Conservation (phyloP, 2,888 invertebrate genomes). For the Tenthredo mesomela region DNA sequence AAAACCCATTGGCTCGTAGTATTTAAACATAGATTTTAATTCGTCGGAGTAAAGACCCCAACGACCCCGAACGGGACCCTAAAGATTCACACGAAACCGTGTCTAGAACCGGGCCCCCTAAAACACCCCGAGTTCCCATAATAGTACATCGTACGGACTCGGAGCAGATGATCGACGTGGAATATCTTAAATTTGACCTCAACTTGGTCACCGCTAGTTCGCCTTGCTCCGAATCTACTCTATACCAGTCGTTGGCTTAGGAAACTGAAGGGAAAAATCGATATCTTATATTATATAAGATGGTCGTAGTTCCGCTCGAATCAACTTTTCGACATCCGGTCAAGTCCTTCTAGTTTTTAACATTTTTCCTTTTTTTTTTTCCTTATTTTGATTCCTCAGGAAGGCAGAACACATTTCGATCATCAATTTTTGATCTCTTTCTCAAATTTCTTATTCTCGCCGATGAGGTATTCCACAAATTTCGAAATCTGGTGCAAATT, state of each 20-base stretch:
- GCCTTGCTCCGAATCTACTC: not conserved
- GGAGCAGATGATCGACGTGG: conserved; percentile 52
- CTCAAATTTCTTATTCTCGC: not conserved
- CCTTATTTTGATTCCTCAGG: not conserved
- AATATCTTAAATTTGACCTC: conserved; percentile 55
- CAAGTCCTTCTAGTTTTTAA: not conserved
- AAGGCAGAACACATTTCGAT: not conserved
- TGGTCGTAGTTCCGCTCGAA: not conserved
- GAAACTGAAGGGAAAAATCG: conserved; percentile 28
- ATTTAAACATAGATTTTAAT: conserved; percentile 30
- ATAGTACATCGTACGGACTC: conserved; percentile 23
- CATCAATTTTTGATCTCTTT: no score
- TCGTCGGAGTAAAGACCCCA: conserved; percentile 36
- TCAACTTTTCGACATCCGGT: conserved; percentile 12
- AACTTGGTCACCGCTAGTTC: conserved; percentile 47
- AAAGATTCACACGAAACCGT: conserved; percentile 54
- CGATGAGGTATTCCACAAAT: not conserved
- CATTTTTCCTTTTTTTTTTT: not conserved
- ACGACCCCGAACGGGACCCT: conserved; percentile 51
- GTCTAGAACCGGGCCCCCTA: conserved; percentile 45
- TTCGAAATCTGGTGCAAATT: not conserved
- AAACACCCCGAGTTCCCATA: conserved; percentile 51
- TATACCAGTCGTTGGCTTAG: not conserved
- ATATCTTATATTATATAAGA: conserved; percentile 3
- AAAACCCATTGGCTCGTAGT: not conserved